phyloP scores from a whole-genome alignment of 2,888 invertebrate species.

The Plusia festucae region DNA sequence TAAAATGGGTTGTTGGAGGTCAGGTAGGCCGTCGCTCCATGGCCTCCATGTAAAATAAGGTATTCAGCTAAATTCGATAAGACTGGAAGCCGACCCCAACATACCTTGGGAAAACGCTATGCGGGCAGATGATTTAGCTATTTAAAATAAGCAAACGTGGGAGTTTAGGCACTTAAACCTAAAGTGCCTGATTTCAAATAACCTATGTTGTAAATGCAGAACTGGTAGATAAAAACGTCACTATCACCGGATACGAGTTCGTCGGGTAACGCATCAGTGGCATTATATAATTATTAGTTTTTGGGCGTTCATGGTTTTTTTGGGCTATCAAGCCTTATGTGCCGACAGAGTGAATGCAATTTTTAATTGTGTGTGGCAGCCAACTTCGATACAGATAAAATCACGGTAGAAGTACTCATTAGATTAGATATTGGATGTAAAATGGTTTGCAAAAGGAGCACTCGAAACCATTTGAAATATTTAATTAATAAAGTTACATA shows the following conservation, averaged over 20 bases:
- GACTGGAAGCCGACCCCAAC: too few species aligned
- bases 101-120: too few species aligned
- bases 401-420: neutral
- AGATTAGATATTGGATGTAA: neutral
- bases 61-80: too few species aligned
- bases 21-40: too few species aligned
- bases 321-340: neutral
- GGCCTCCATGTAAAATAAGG: too few species aligned
- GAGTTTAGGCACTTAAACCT: neutral
- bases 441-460: neutral
- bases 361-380: neutral
- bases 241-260: constrained; percentile 28
- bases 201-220: neutral
- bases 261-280: constrained; percentile 18
- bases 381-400: neutral
- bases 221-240: neutral
- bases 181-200: neutral
- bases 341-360: neutral
- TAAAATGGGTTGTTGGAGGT: too few species aligned
- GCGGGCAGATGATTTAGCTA: too few species aligned
- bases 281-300: constrained; percentile 20
- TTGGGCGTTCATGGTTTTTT: too few species aligned
- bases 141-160: neutral
- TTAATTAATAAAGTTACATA: neutral
- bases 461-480: neutral